Conservation (phyloP, 2,888 invertebrate genomes). For the Stenurella melanura region DNA sequence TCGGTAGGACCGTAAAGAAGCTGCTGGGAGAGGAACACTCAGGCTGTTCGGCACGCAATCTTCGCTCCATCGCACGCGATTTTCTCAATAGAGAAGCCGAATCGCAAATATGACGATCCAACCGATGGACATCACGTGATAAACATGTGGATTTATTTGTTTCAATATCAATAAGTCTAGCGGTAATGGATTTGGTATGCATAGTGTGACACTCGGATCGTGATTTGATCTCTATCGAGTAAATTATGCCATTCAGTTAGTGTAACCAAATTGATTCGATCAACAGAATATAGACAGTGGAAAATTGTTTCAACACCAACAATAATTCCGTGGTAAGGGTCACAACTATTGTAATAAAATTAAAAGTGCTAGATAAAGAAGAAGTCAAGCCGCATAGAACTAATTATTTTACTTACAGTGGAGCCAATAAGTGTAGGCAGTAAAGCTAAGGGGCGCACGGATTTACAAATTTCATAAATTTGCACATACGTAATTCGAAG, state of each 20-base stretch:
- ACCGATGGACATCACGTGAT: constrained; percentile 32
- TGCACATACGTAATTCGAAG: no score
- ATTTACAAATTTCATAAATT: no score
- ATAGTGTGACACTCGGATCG: constrained; percentile 36
- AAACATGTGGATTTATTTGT: constrained; percentile 30
- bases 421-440: no score
- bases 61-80: constrained; percentile 42
- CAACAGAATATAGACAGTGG: constrained; percentile 10
- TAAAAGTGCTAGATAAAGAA: not conserved
- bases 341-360: not conserved
- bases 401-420: not conserved
- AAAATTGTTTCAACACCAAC: not conserved
- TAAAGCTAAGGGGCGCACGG: no score
- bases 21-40: constrained; percentile 40
- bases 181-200: constrained; percentile 39
- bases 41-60: constrained; percentile 34
- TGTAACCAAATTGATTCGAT: constrained; percentile 14
- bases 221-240: constrained; percentile 35
- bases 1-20: constrained; percentile 51
- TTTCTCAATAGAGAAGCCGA: constrained; percentile 31
- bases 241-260: constrained; percentile 33
- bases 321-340: not conserved
- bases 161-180: constrained; percentile 31
- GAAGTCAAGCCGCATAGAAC: not conserved
- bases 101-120: constrained; percentile 34